These are phyloP conservation scores for Myoxocephalus aenaeus DNA, from an alignment of 2,797 vertebrate species.

Conservation along the genomic window DNA sequence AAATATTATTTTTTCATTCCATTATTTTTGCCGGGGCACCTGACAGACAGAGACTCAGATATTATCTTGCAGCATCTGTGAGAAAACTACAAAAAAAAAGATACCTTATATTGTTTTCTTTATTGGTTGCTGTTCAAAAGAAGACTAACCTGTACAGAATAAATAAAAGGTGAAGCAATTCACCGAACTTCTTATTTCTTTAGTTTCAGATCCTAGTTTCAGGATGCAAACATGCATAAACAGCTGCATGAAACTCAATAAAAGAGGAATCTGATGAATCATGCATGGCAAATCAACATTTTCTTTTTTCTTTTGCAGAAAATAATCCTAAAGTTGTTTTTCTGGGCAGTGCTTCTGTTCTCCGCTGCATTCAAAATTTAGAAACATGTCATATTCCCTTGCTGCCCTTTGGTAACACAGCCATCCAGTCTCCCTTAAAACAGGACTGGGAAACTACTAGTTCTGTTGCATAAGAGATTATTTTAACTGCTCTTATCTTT, in stretches of 20 bases:
- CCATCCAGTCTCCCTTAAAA: conserved; percentile 11
- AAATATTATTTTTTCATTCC: conserved; percentile 31
- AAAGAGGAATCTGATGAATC: conserved; percentile 26
- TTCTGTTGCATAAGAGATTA: conserved; percentile 70
- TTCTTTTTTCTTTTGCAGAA: not conserved
- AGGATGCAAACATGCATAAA: conserved; percentile 15
- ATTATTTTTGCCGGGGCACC: conserved; percentile 22
- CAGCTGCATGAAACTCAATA: conserved; percentile 4
- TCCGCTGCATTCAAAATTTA: conserved; percentile 18
- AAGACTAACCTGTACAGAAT: not conserved
- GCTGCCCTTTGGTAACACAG: conserved; percentile 29
- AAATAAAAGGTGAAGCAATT: not conserved
- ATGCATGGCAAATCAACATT: not conserved
- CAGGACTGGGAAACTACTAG: conserved; percentile 44
- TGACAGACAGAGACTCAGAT: not conserved
- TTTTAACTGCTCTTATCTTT: conserved; percentile 55
- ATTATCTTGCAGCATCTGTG: not conserved
- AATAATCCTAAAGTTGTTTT: conserved; percentile 20
- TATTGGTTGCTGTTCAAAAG: conserved; percentile 8
- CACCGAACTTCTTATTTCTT: not conserved
- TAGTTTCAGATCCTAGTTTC: not conserved
- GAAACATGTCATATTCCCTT: conserved; percentile 31
- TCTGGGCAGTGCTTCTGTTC: conserved; percentile 3
- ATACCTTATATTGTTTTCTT: not conserved
- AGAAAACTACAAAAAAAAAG: not conserved